Evolutionary conservation across 2,888 invertebrate genomes (phyloP), one percentile per base, ranked within the genome.

Genomic region (Sphaerophoria rueppellii): DNA sequence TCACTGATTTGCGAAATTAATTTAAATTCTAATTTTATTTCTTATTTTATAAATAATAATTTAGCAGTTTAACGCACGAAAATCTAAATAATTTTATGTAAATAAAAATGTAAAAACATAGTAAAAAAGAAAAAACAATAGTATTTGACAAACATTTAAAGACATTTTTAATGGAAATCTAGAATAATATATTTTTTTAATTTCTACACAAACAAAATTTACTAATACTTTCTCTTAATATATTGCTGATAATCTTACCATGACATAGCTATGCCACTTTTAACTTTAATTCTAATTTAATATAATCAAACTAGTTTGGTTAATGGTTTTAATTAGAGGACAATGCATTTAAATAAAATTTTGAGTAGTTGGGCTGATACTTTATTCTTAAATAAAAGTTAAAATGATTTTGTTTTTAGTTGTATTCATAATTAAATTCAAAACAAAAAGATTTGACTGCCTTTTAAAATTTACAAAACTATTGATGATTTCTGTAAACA

Each of bases 301-400:
- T 54, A 65, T 71, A 76, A 76, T 81, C 80, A 85, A 81, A 85
- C 81, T 85, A 73, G 69, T 85, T 80, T 75, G 78, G 82, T 78
- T 70, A 74, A 65, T 70, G 43, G 35, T 79, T 82, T 43, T 43
- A 52, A 63, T 71, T 34, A 61, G 58, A 63, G 34, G n/a, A 65
- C 9, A 67, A 40, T 57, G 50, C 61, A 69, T 37, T 57, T 55
- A 40, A 65, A 65, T 50, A 37, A 75, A 73, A 63, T 32, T 48
- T 50, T 50, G 69, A 69, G 70, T 75, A 76, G 70, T 16, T 57
- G 63, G 24, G 24, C 24, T 24, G 24, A 24, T 52, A 63, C 48
- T 24, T 54, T 35, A 54, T 34, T n/a, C 12, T 60, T 37, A 4
- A 16, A 37, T 6, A 16, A 37, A 32, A 6, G 40, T 6, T 6